Evolutionary conservation across 2,113 vertebrate species (phyloP).

Genomic region (Perccottus glenii): DNA sequence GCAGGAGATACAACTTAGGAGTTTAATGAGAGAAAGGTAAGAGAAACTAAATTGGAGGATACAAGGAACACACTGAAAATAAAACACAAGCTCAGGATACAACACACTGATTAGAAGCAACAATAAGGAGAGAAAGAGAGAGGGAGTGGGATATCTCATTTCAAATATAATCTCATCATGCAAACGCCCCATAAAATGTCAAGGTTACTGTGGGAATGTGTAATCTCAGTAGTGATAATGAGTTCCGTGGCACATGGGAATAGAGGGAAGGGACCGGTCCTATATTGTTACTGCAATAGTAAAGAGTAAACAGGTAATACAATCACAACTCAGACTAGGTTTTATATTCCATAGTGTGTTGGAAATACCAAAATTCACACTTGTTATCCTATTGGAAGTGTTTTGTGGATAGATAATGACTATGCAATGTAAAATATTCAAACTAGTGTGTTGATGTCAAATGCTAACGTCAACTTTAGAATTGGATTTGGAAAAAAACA

Average conservation of each 20-base stretch:
- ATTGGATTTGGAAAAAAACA: too few relatives aligned
- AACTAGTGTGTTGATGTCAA: too few relatives aligned
- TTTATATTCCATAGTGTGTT: neutral
- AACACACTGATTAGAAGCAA: conserved; percentile 20
- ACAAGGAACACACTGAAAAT: conserved; percentile 16
- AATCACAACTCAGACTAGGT: conserved; percentile 7
- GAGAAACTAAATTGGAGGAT: conserved; percentile 24
- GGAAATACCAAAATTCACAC: neutral
- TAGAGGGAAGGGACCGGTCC: conserved; percentile 9
- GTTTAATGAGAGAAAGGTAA: conserved; percentile 1
- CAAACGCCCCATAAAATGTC: conserved; percentile 54
- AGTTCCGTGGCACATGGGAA: conserved; percentile 43
- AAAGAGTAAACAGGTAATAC: neutral
- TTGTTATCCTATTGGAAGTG: neutral
- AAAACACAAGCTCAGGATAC: conserved; percentile 31
- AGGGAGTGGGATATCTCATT: conserved; percentile 27
- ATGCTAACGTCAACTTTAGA: neutral
- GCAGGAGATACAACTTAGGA: neutral
- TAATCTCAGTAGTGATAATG: conserved; percentile 51
- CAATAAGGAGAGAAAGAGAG: conserved; percentile 7
- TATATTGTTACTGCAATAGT: conserved; percentile 13
- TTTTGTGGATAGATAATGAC: neutral
- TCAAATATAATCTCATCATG: conserved; percentile 38
- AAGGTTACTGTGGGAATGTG: conserved; percentile 59
- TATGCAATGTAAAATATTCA: neutral